Evolutionary conservation across 2,113 vertebrate genomes (phyloP), one percentile per base, ranked within the genome.

Genomic region (Epinephelus lanceolatus): DNA sequence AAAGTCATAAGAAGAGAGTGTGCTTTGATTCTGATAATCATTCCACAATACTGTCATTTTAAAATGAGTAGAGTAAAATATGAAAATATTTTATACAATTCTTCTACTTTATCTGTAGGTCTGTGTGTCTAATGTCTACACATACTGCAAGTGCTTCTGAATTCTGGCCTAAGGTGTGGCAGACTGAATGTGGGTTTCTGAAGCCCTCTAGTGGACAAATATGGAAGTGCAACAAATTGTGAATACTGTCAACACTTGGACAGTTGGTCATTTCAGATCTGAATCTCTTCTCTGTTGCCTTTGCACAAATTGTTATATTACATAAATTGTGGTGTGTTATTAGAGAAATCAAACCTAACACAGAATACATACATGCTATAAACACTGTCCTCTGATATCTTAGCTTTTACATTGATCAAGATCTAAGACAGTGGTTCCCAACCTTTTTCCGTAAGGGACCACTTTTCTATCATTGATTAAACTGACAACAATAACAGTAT

Each of bases 131-230:
- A 8, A 37, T 37, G 5, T 37, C 33, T 6, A 1, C 33, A 37
- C 33, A 37, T 7, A 37, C 5, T 40, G 8, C 18, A 18, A 18
- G 9, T n/a, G 40, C 15, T 45, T 60, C 27, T 19, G 14, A 6
- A 5, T 40, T 7, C 47, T 51, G 25, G 14, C 49, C n/a, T 25
- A 4, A 47, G 6, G 3, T 19, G 60, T 9, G 10, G 37, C 23
- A 23, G 30, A 40, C 42, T 42, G 7, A 23, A 8, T 9, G 47
- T 72, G 37, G 71, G 25, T 40, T 9, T 76, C 17, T 85, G 40
- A 18, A 21, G 52, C 76, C 14, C 76, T 88, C 86, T 89, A 60
- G 78, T 81, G 82, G 89, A 52, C 42, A 59, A 0, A 30, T n/a
- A 4, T 15, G 9, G 49, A 67, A 83, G 3, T 78, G 53, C 75